Evolutionary conservation across 1,140 invertebrate species (phyloP), one percentile per base, ranked within the genome.

Genomic region (Bicyclus anynana): DNA sequence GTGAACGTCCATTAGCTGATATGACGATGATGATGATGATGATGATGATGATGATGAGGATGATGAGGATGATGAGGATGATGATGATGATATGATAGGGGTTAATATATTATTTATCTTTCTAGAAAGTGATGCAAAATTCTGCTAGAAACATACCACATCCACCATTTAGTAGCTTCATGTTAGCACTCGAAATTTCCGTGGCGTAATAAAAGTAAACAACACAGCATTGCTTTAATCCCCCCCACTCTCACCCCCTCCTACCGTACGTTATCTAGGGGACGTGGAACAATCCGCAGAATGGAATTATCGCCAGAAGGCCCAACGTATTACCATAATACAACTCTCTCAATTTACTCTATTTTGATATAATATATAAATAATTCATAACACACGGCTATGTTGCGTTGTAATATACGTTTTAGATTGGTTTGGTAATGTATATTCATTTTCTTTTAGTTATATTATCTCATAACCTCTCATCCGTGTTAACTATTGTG

Each of bases 171-270:
- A 0, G 3, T 17, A 5, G 33, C 10, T 17, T 18, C 37, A 10
- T 5, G 37, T 7, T 5, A 17, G 10, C 37, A 17, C 37, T 40
- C 37, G 5, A 40, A 40, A 40, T 40, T 40, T 40, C 37, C 37
- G 37, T 40, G 37, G 37, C 14, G 37, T 40, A 40, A 40, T 40
- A 40, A 40, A 40, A 40, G 37, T 40, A 40, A 40, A 40, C 37
- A 40, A 40, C 37, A 40, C 37, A 9, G 37, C 37, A 40, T 40
- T 40, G 37, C 37, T 40, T 40, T 40, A 40, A 40, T 40, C 17
- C 13, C 37, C 17, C 29, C 29, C 27, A 5, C 27, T 9, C 9
- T 29, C 27, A n/a, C 27, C 27, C 27, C 27, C 27, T 2, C 29
- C 29, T 12, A 33, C 29, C 37, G 37, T 40, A 40, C 37, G 10